Evolutionary conservation across 2,888 invertebrate genomes (phyloP).

Genomic region (Asteroscopus sphinx): DNA sequence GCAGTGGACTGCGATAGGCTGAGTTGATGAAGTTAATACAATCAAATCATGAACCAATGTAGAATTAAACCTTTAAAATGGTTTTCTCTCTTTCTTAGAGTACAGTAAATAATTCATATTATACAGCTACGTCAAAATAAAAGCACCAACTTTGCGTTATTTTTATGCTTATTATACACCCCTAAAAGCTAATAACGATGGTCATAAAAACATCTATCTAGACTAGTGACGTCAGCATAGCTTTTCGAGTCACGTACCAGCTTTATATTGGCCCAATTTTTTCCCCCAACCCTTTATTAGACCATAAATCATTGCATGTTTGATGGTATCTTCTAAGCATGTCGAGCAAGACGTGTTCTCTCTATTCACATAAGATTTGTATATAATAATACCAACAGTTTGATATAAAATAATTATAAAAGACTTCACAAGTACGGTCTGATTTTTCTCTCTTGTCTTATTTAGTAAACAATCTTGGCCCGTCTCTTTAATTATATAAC

Average conservation of each 20-base stretch:
- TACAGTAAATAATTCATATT: background rate
- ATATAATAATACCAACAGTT: background rate
- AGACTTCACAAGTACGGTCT: no score
- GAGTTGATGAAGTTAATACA: no score
- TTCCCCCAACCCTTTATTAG: constrained; percentile 20
- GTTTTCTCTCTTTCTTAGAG: no score
- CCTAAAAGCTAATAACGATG: constrained; percentile 21
- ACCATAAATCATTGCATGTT: constrained; percentile 28
- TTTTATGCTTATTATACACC: constrained; percentile 12
- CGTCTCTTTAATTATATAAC: no score
- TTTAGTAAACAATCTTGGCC: no score
- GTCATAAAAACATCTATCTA: constrained; percentile 32
- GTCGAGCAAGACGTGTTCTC: background rate
- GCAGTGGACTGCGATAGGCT: no score
- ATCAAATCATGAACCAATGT: no score
- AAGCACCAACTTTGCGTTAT: constrained; percentile 8
- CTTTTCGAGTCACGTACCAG: constrained; percentile 39
- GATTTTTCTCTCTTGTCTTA: no score
- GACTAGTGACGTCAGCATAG: constrained; percentile 20
- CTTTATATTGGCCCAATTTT: constrained; percentile 32
- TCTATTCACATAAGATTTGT: background rate
- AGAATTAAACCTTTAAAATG: no score
- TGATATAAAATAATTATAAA: no score
- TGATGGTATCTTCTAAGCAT: background rate
- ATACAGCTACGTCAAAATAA: background rate